A percentile compares a stretch with the other conserved stretches of the same genome.
These are phyloP conservation scores for Penaeus japonicus DNA, from an alignment of 1,140 invertebrate species.

Conservation along the genomic window DNA sequence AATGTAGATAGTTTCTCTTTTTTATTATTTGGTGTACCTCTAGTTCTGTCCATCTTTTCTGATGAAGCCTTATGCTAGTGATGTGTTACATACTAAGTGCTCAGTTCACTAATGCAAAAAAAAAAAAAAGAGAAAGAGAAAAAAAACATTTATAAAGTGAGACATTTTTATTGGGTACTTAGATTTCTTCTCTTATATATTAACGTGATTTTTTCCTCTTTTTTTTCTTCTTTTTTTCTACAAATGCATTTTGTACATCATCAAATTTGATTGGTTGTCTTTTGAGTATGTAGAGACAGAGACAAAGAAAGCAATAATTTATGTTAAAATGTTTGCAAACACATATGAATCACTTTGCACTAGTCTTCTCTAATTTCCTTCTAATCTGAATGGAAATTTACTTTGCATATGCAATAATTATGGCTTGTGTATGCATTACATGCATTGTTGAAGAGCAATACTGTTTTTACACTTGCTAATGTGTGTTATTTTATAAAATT, in stretches of 20 bases:
- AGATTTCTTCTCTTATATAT: neutral
- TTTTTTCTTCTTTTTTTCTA: neutral
- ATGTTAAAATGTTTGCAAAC: slow-evolving; percentile 35
- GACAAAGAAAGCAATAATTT: slow-evolving; percentile 51
- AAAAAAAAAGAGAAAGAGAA: no score
- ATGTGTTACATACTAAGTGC: neutral
- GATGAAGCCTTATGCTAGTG: neutral
- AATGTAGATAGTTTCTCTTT: slow-evolving; percentile 43
- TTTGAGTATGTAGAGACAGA: neutral
- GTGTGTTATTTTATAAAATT: slow-evolving; percentile 55
- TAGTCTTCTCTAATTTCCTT: slow-evolving; percentile 48
- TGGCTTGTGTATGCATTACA: slow-evolving; percentile 50
- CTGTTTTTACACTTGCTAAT: slow-evolving; percentile 51
- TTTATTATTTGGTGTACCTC: slow-evolving; percentile 14
- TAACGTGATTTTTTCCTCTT: neutral
- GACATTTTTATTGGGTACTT: neutral
- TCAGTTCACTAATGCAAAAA: neutral
- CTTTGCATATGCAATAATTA: slow-evolving; percentile 52
- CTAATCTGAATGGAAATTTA: slow-evolving; percentile 38
- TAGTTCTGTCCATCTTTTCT: slow-evolving; percentile 13
- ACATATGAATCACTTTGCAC: slow-evolving; percentile 50
- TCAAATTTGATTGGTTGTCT: neutral
- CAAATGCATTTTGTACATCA: slow-evolving; percentile 1
- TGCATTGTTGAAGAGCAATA: slow-evolving; percentile 53
- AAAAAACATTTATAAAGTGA: neutral